Evolutionary conservation across 2,888 invertebrate species (phyloP), one percentile per base, ranked within the genome.

Genomic region (Antheraea assamensis): DNA sequence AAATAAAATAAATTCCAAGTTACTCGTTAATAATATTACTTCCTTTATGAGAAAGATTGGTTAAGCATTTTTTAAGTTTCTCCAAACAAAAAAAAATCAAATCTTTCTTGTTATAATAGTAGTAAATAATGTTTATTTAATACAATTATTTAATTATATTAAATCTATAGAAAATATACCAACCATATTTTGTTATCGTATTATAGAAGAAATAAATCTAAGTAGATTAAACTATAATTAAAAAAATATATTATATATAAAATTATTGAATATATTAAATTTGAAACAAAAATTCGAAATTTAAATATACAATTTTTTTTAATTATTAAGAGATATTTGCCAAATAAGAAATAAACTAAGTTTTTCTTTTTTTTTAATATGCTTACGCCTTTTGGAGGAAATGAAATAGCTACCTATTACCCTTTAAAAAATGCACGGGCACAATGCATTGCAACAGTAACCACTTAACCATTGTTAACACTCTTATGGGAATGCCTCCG

Each of bases 401-500:
- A 21, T 52, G 21, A 21, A 5, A 52, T 21, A 8, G 15, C 1
- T 47, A 52, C 21, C 1, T 52, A 52, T 21, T 52, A 52, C 4
- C 52, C 21, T 52, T 52, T 17, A 4, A 49, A 49, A 19, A 4
- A 27, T 70, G 47, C 58, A 72, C 70, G 47, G 61, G 15, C 42
- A 73, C 71, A 74, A 71, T 73, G 72, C 75, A 71, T 70, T 74
- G 68, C 24, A n/a, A 27, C 73, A 49, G 72, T 35, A 24, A 27
- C 70, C 24, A 72, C 74, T 74, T 71, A 73, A 68, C 80, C 80
- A 86, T 87, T 85, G 84, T 84, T 77, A 78, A 68, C 71, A 31
- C 85, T 72, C 81, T 77, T 79, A 87, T 78, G 85, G 85, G 75
- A 79, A 77, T 76, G 75, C 78, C 78, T 79, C 74, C 77, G 78